Evolutionary conservation across 1,140 invertebrate species (phyloP).

Genomic region (Cecropterus lyciades): DNA sequence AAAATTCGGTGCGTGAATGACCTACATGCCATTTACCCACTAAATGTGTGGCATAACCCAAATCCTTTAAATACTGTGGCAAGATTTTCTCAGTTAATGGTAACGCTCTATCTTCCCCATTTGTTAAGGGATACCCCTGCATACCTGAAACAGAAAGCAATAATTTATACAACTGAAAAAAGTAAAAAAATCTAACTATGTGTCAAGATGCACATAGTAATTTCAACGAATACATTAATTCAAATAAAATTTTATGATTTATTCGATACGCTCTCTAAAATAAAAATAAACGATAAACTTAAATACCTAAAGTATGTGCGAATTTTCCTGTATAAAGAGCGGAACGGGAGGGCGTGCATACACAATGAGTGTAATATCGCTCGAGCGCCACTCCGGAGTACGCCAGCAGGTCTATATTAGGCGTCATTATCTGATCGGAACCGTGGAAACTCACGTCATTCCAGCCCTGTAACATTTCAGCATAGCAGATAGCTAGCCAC

Average conservation of each 20-base stretch:
- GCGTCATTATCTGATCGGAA: conserved; percentile 92
- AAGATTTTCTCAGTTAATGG: conserved; percentile 87
- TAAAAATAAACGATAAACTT: too few species aligned
- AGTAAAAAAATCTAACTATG: too few species aligned
- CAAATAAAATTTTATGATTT: too few species aligned
- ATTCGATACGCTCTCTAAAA: too few species aligned
- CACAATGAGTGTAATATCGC: conserved; percentile 87
- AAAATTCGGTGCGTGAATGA: conserved; percentile 88
- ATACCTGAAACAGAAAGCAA: conserved; percentile 55
- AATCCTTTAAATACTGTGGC: conserved; percentile 89
- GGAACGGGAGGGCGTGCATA: conserved; percentile 92
- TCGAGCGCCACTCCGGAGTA: conserved; percentile 90
- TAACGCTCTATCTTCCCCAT: conserved; percentile 67
- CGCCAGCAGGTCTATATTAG: conserved; percentile 93
- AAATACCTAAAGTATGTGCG: conserved; percentile 89
- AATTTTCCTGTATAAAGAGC: conserved; percentile 93
- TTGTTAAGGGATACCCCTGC: conserved; percentile 72
- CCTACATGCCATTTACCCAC: conserved; percentile 98
- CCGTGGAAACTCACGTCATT: conserved; percentile 96
- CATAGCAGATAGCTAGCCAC: conserved; percentile 3
- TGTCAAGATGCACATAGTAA: too few species aligned
- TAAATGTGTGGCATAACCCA: conserved; percentile 92
- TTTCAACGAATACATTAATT: too few species aligned
- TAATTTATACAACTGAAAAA: not conserved
- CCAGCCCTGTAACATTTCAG: conserved; percentile 88